Percentiles rank a stretch among this genome's conserved stretches.
phyloP scores from a whole-genome alignment of 2,888 invertebrate genomes.

The Lysandra bellargus region DNA sequence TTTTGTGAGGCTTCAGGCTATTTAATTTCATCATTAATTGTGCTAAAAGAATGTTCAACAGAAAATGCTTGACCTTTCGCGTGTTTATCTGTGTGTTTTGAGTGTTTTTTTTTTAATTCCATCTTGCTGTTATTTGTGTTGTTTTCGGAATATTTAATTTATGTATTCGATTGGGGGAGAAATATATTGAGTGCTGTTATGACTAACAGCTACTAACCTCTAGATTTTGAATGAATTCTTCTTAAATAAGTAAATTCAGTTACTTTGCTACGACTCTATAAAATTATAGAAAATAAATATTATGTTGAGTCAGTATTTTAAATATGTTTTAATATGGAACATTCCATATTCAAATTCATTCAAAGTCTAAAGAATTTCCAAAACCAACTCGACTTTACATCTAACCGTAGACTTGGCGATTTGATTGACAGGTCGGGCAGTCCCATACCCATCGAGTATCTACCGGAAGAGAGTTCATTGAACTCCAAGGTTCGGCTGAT shows the following conservation, averaged over 20 bases:
- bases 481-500: constrained; percentile 92
- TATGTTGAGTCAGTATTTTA: background rate
- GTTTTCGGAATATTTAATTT: constrained; percentile 40
- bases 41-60: background rate
- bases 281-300: background rate
- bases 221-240: constrained; percentile 68
- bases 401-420: constrained; percentile 74
- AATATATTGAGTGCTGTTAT: constrained; percentile 73
- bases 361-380: constrained; percentile 55
- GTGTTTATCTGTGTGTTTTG: constrained; percentile 37
- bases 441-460: constrained; percentile 94
- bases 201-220: constrained; percentile 79
- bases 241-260: background rate
- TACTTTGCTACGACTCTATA: background rate
- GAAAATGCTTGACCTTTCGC: constrained; percentile 33
- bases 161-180: constrained; percentile 20
- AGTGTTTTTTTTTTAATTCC: constrained; percentile 22
- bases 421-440: constrained; percentile 89
- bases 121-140: constrained; percentile 31
- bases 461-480: constrained; percentile 94
- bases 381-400: constrained; percentile 52
- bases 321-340: background rate
- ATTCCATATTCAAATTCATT: constrained; percentile 51
- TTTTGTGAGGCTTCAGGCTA: background rate
- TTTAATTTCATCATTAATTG: background rate